Evolutionary conservation across 2,888 invertebrate genomes (phyloP), one percentile per base, ranked within the genome.

Genomic region (Blera fallax): DNA sequence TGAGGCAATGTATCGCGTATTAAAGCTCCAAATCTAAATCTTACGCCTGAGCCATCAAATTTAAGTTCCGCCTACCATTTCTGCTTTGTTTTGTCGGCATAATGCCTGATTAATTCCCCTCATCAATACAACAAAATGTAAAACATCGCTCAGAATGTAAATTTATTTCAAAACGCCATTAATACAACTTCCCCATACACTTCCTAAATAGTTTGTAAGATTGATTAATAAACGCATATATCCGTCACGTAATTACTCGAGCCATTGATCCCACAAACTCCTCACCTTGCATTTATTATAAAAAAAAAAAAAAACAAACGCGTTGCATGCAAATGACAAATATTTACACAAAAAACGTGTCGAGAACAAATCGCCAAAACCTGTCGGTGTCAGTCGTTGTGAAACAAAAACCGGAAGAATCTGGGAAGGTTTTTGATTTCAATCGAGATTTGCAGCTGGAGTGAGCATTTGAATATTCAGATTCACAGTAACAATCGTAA

Each of bases 371-470:
- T 54, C 60, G 27, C 21, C 37, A 27, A 50, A 72, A 72, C 27
- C 56, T 21, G 78, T 79, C 45, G 8, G 4, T 24, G 43, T 56
- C 45, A 45, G 52, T 27, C 21, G 21, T 10, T 29, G 8, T 24
- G 65, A 77, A 56, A 77, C 5, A 7, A 34, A 52, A 62, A 27
- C 73, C 79, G 80, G 80, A 80, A 80, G 67, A 67, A 67, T 73
- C 45, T 54, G 14, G 27, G 43, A 80, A 80, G 80, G 67, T 54
- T 67, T 37, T 65, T 34, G 32, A 21, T 18, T 64, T 18, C 29
- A 29, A 34, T 21, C 16, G 32, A 54, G 43, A 56, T 48, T n/a
- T 52, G 27, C 37, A 18, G 16, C 16, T 64, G 11, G 16, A 45
- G 37, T 18, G 3, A 5, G 1, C 27, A 37, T 34, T 67, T 52